Evolutionary conservation across 2,888 invertebrate species (phyloP).

Genomic region (Eristalis intricaria): DNA sequence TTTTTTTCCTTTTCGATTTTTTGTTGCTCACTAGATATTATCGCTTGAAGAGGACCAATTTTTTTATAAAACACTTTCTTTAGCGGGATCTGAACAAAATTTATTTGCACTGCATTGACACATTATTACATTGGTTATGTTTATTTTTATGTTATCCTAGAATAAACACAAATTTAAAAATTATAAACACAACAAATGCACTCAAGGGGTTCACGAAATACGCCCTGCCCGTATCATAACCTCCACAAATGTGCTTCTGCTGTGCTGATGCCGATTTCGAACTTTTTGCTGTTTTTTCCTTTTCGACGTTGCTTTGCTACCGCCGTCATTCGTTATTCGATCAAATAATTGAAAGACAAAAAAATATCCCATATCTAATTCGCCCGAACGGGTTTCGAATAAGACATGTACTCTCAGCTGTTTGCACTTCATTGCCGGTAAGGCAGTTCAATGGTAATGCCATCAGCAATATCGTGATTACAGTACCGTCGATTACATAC

Average conservation of each 20-base stretch:
- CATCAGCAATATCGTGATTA: neutral
- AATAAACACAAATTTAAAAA: constrained; percentile 40
- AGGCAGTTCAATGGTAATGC: neutral
- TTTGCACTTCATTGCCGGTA: neutral
- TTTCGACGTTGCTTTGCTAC: neutral
- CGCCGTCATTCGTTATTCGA: constrained; percentile 13
- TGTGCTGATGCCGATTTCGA: constrained; percentile 39
- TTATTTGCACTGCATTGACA: neutral
- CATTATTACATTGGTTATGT: constrained; percentile 20
- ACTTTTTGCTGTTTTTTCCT: constrained; percentile 24
- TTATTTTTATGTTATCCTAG: constrained; percentile 14
- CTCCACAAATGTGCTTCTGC: constrained; percentile 39
- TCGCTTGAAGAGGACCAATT: constrained; percentile 26
- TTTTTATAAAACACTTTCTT: neutral
- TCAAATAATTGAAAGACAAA: neutral
- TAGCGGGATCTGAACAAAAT: neutral
- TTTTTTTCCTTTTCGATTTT: constrained; percentile 4
- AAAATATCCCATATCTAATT: neutral
- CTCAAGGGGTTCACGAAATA: constrained; percentile 48
- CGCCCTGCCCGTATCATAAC: constrained; percentile 51
- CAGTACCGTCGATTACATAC: neutral
- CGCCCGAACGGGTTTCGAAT: neutral
- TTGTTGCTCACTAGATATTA: constrained; percentile 10
- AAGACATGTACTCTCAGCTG: constrained; percentile 7
- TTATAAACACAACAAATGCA: constrained; percentile 54